These are phyloP conservation scores for Drosophila tristis DNA, from an alignment of 1,140 invertebrate genomes.

Conservation along the genomic window DNA sequence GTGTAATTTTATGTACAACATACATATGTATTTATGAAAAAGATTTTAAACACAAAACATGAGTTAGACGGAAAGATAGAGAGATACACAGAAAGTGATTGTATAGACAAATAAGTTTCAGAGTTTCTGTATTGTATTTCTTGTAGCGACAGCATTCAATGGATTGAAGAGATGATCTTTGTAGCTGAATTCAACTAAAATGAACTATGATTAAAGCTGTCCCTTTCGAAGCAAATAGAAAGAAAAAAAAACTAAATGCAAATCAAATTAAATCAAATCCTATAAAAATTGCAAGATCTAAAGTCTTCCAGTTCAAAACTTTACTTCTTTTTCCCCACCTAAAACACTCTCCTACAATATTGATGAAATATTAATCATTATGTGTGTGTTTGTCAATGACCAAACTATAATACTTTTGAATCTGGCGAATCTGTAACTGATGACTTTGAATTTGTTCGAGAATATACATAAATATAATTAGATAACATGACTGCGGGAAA, in stretches of 20 bases:
- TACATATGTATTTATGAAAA: constrained; percentile 37
- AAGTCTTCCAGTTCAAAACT: too few relatives aligned
- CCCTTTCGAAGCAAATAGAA: too few relatives aligned
- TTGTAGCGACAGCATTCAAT: constrained; percentile 15
- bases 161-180: background rate
- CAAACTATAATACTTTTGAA: constrained; percentile 39
- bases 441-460: constrained; percentile 48
- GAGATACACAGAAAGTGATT: constrained; percentile 3
- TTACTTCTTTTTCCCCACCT: too few relatives aligned
- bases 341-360: too few relatives aligned
- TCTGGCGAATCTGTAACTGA: constrained; percentile 25
- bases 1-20: constrained; percentile 17
- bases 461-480: constrained; percentile 36
- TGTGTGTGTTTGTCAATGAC: background rate
- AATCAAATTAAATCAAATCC: background rate
- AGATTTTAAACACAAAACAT: constrained; percentile 68
- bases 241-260: too few relatives aligned
- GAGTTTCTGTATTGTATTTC: constrained; percentile 14
- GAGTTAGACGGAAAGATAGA: constrained; percentile 64
- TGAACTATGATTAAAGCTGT: background rate
- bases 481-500: constrained; percentile 27
- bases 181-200: background rate
- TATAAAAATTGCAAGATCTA: too few relatives aligned
- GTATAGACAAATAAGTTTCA: background rate
- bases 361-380: too few relatives aligned